Evolutionary conservation across 2,113 vertebrate genomes (phyloP), one percentile per base, ranked within the genome.

Genomic region (Hydrolagus affinis): DNA sequence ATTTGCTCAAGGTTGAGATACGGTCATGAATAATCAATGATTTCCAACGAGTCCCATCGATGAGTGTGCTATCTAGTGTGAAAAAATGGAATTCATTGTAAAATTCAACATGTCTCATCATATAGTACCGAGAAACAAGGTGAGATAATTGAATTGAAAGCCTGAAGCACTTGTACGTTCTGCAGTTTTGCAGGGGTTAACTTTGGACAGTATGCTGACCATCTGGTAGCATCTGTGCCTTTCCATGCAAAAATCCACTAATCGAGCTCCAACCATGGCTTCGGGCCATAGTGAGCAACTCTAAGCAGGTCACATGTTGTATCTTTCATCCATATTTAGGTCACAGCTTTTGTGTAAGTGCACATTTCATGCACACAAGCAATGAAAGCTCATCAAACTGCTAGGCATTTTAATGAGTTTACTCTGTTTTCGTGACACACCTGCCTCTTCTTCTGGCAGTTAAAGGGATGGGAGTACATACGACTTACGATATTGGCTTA

Each of bases 281-380:
- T 88, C 86, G 89, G 95, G 95, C 94, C 93, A 94, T 92, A 87
- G 91, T 90, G 92, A 88, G 92, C 91, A 92, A 92, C 90, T 89
- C 93, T 93, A 95, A 95, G 94, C 96, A 93, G 96, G 96, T 97
- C 96, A 98, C 96, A 96, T 95, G 95, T 95, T 96, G 95, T 94
- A 92, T 96, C 94, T 96, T 97, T 96, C 95, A 97, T 94, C 96
- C 95, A 97, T 96, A 99, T 98, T 98, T 97, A 95, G 97, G 96
- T 98, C 96, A 98, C 94, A 93, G 92, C 92, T 93, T 94, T 90
- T 89, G 90, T 92, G 93, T 91, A 91, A 89, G 91, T 93, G 90
- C 90, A 91, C 91, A 92, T 92, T 93, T 91, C 89, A 93, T 93
- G 90, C 92, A 95, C 92, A 93, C 93, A 95, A 91, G 92, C 93